Evolutionary conservation across 1,140 invertebrate genomes (phyloP).

Genomic region (Triops longicaudatus): DNA sequence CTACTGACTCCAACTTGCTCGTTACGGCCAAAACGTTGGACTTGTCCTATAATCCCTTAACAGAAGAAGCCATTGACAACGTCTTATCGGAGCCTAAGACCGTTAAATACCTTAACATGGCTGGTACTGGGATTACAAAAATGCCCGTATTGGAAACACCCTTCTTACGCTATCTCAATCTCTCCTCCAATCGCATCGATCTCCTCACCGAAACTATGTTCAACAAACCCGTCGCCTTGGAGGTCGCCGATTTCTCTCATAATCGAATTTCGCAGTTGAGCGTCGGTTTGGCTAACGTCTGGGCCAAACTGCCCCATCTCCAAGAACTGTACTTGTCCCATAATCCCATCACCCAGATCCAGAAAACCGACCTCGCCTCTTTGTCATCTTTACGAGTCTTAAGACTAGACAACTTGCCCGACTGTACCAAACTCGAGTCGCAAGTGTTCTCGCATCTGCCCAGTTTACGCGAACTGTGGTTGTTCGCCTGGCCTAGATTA

Average conservation of each 20-base stretch:
- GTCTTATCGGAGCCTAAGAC: slow-evolving; percentile 82
- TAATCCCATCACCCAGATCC: slow-evolving; percentile 62
- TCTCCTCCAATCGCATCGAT: slow-evolving; percentile 66
- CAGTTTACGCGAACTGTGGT: slow-evolving; percentile 57
- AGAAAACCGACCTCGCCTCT: slow-evolving; percentile 61
- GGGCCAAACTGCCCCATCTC: slow-evolving; percentile 57
- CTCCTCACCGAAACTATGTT: slow-evolving; percentile 56
- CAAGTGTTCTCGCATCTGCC: slow-evolving; percentile 62
- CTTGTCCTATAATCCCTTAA: slow-evolving; percentile 74
- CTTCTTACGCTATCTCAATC: slow-evolving; percentile 69
- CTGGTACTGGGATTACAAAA: slow-evolving; percentile 59
- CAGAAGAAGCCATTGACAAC: slow-evolving; percentile 57
- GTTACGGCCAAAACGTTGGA: slow-evolving; percentile 79
- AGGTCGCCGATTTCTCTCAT: slow-evolving; percentile 64
- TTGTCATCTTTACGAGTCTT: slow-evolving; percentile 55
- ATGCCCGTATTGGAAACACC: slow-evolving; percentile 71
- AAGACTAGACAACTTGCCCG: slow-evolving; percentile 55
- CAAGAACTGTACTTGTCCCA: slow-evolving; percentile 63
- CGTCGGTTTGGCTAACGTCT: slow-evolving; percentile 43
- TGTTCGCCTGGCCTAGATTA: slow-evolving; percentile 63
- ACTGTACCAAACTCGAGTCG: slow-evolving; percentile 68
- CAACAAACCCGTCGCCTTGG: slow-evolving; percentile 63
- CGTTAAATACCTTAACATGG: slow-evolving; percentile 67
- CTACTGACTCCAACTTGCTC: slow-evolving; percentile 71
- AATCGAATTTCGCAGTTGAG: slow-evolving; percentile 57